A percentile compares a stretch with the other conserved stretches of the same genome.
phyloP scores from a whole-genome alignment of 30 jellyfish, hydroid and myxozoan species.

The Haliclystus octoradiatus region DNA sequence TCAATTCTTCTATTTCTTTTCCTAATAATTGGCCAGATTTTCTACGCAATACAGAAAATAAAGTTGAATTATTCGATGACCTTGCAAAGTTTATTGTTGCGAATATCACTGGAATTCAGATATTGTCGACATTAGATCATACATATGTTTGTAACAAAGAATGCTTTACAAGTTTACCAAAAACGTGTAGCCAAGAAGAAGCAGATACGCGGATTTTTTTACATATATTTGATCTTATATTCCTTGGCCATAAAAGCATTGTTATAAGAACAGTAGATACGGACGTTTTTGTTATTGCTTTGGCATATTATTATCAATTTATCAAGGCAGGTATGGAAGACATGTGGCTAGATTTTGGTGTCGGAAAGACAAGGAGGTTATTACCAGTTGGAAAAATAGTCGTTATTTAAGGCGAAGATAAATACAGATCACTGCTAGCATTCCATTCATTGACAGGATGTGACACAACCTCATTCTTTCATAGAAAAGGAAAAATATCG shows the following conservation, averaged over 20 bases:
- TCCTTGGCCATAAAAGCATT: slow-evolving; percentile 22
- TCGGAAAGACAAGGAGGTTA: slow-evolving; percentile 20
- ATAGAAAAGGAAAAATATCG: slow-evolving; percentile 31
- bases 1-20: slow-evolving; percentile 11
- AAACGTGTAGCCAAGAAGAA: slow-evolving; percentile 33
- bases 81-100: slow-evolving; percentile 2
- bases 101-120: slow-evolving; percentile 7
- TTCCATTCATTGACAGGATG: slow-evolving; percentile 32
- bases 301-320: slow-evolving; percentile 9
- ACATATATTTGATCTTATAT: slow-evolving; percentile 19
- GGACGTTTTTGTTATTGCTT: slow-evolving; percentile 24
- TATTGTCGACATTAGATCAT: slow-evolving; percentile 14
- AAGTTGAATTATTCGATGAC: slow-evolving; percentile 17
- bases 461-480: slow-evolving; percentile 32
- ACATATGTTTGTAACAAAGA: slow-evolving; percentile 1
- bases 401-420: slow-evolving; percentile 4
- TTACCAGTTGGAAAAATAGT: slow-evolving; percentile 21
- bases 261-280: slow-evolving; percentile 17
- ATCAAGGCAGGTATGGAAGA: slow-evolving; percentile 16
- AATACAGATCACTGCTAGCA: slow-evolving; percentile 17
- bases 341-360: slow-evolving; percentile 32
- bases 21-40: slow-evolving; percentile 14
- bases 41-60: slow-evolving; percentile 28
- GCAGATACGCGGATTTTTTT: slow-evolving; percentile 36
- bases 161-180: slow-evolving; percentile 7